phyloP scores from a whole-genome alignment of 2,113 vertebrate species.

The Indri indri region DNA sequence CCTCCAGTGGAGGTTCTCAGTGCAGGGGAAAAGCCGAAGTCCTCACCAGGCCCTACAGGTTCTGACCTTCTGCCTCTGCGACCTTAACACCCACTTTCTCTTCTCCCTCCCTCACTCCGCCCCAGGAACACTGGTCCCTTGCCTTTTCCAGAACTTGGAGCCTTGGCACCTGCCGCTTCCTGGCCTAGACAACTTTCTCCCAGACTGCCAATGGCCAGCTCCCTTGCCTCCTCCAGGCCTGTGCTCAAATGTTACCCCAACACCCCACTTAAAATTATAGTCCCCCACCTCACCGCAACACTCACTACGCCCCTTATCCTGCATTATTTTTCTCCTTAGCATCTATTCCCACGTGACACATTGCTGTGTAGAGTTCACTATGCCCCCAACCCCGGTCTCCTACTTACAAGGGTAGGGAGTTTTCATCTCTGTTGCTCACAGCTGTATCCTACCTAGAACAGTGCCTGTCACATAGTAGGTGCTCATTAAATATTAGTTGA shows the following conservation, averaged over 20 bases:
- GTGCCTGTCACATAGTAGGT: background rate
- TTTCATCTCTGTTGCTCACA: background rate
- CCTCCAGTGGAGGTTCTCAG: background rate
- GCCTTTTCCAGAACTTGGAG: background rate
- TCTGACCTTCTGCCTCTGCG: background rate
- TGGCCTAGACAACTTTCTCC: background rate
- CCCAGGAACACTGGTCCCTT: background rate
- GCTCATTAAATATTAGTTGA: background rate
- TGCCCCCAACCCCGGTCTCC: too few relatives aligned
- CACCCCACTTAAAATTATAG: background rate
- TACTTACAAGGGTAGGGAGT: background rate
- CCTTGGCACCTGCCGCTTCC: background rate
- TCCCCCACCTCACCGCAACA: background rate
- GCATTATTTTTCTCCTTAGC: background rate
- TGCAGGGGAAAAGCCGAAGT: background rate
- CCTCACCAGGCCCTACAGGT: too few relatives aligned
- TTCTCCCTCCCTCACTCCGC: background rate
- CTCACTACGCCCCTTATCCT: background rate
- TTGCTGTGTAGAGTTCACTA: accelerated
- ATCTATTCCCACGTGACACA: accelerated
- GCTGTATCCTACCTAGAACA: background rate
- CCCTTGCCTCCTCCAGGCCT: background rate
- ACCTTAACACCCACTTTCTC: too few relatives aligned
- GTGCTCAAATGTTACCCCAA: background rate
- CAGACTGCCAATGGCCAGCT: background rate